These are phyloP conservation scores for Siniperca scherzeri DNA, from an alignment of 2,797 vertebrate species.

Conservation along the genomic window DNA sequence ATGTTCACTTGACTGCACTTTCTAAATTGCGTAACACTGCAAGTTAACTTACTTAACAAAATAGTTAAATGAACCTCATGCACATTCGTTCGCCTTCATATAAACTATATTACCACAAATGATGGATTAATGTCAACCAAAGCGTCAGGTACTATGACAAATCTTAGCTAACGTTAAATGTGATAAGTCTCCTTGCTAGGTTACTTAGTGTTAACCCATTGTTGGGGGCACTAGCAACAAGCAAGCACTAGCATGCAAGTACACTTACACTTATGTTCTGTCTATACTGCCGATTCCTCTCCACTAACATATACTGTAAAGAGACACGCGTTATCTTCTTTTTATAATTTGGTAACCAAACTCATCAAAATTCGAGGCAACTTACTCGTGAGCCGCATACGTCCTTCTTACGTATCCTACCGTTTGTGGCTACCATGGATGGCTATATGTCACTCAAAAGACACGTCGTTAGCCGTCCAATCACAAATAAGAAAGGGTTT, in stretches of 20 bases:
- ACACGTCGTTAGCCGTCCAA: constrained; percentile 29
- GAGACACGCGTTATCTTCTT: neutral
- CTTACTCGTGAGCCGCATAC: constrained; percentile 56
- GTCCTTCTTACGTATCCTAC: constrained; percentile 49
- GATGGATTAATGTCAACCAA: rapidly evolving
- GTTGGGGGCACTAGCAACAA: neutral
- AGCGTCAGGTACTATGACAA: neutral
- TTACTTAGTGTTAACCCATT: constrained; percentile 3
- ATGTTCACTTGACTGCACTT: neutral
- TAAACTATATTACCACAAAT: neutral
- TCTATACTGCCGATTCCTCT: neutral
- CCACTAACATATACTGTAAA: neutral
- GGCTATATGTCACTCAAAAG: constrained; percentile 19
- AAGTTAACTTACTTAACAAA: neutral
- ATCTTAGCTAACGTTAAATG: neutral
- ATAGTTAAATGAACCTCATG: neutral
- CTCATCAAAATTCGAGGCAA: neutral
- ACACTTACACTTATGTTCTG: neutral
- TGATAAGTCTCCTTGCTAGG: constrained; percentile 26
- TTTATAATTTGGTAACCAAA: neutral
- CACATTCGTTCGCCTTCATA: neutral
- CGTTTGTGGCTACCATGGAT: neutral
- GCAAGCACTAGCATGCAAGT: neutral
- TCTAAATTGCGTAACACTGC: neutral
- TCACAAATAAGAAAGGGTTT: neutral